Base-by-base conservation (phyloP, 2,797 vertebrate species). In the Hapalemur alaotrensis region DNA sequence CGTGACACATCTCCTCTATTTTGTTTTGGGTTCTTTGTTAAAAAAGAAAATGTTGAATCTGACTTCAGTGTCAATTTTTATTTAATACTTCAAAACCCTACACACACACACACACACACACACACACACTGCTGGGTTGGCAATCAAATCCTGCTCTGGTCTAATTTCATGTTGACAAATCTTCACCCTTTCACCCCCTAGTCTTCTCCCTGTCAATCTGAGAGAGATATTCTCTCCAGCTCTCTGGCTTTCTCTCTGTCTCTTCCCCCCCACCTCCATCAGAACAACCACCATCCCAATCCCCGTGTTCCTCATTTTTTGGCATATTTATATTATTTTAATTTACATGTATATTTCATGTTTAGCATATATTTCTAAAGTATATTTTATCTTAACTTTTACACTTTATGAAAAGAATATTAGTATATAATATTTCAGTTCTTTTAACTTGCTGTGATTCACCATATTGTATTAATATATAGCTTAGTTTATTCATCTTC, bases 1-100 rank as follows among this genome's bases (percentile, higher is more conserved):
- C 6, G 1, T 0, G 11, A 5, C 28, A 5, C 5, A 1, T 6
- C 4, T 46, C 41, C 32, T 75, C 4, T 65, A 18, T 18, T 88
- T 41, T 76, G 38, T 41, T 23, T 41, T 30, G 11, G 50, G 41
- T 38, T 81, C 25, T 93, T 13, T 52, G 9, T 54, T 83, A 32
- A 38, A 83, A 41, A 75, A 88, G 7, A 87, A 52, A 67, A 38
- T 38, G n/a, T 6, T 79, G 13, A 61, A 48, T 75, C 43, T 41
- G 22, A 79, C 59, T 35, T 69, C 30, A 61, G 28, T 52, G 14
- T 35, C 59, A 25, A 15, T 43, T 63, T 80, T 85, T 61, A 70
- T 80, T 84, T 79, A 17, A 12, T 30, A 65, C 67, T 76, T 91
- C 59, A 70, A 46, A 59, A 50, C 20, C 67, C 28, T 46, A 54